Base-by-base conservation (phyloP, 2,797 vertebrate genomes). In the Amniataba percoides region DNA sequence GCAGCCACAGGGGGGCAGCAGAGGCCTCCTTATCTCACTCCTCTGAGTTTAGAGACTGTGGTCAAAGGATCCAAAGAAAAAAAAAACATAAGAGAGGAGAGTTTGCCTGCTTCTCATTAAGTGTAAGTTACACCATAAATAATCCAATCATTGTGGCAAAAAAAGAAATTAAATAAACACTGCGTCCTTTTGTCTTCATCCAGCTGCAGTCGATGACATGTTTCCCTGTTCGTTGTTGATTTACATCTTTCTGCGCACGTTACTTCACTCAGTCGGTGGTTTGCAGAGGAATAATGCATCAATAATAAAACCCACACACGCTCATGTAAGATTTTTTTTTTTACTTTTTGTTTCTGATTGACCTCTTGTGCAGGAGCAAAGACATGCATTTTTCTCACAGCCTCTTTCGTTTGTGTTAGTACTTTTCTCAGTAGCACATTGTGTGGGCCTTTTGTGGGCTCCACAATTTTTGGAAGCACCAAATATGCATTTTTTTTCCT, bases 1-100 rank as follows among this genome's bases (percentile, higher is more conserved):
- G 5, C 12, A 2, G 45, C 85, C 94, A 79, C 80, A 8, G 77
- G 87, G 79, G 21, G 89, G 85, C 85, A 85, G 87, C 84, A 92
- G 77, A 91, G 42, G 3, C 77, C 1, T 63, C 1, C 2, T 51
- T 19, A 77, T 67, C 1, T 4, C 3, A 0, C 11, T 7, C 4
- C 21, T 4, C 7, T 39, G 0, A 7, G n/a, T 27, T 7, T 18
- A 10, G 1, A 19, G n/a, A 4, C 43, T 55, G 59, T 10, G 56
- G 39, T 45, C 3, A 4, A 8, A 3, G 31, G 13, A 12, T 45
- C 0, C 0, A 23, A 48, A 46, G 46, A 64, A 18, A 18, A 27
- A 48, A 25, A 42, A 6, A 19, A 1, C 46, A 13, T 7, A 14
- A 14, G 12, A 42, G 53, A 53, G 55, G 0, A 39, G 56, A 5